Percentiles rank a stretch among this genome's conserved stretches.
phyloP scores from a whole-genome alignment of 2,113 vertebrate genomes.

The Ellobius talpinus region DNA sequence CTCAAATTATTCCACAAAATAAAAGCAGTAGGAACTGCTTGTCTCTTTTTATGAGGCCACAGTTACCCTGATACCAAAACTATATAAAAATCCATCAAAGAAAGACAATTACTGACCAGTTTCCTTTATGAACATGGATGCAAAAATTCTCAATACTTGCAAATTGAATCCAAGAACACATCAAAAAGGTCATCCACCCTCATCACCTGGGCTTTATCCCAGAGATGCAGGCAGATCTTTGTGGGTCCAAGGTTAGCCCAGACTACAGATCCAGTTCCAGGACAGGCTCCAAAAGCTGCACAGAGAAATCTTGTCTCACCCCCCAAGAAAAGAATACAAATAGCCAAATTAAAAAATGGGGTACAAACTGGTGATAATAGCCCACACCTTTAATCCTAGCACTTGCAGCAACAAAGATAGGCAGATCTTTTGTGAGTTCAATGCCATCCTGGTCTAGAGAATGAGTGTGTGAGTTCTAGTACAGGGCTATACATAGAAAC shows the following conservation, averaged over 20 bases:
- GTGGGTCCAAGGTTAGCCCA: too few species aligned
- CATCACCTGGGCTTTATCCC: background rate
- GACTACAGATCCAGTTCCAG: too few species aligned
- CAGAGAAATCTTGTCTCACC: too few species aligned
- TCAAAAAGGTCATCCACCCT: background rate
- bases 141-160: background rate
- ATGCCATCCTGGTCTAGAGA: background rate
- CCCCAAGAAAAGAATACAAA: too few species aligned
- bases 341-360: too few species aligned
- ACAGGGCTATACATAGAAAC: background rate
- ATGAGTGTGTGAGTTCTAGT: background rate
- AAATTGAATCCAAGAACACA: background rate
- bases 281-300: too few species aligned
- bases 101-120: background rate
- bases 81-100: background rate
- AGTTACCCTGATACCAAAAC: background rate
- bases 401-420: background rate
- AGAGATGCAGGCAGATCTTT: background rate
- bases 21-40: background rate
- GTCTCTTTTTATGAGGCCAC: background rate
- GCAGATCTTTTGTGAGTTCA: background rate
- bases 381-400: background rate
- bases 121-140: background rate
- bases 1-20: background rate
- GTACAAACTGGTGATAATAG: too few species aligned